phyloP scores from a whole-genome alignment of 2,113 vertebrate genomes.

The Clarias gariepinus region DNA sequence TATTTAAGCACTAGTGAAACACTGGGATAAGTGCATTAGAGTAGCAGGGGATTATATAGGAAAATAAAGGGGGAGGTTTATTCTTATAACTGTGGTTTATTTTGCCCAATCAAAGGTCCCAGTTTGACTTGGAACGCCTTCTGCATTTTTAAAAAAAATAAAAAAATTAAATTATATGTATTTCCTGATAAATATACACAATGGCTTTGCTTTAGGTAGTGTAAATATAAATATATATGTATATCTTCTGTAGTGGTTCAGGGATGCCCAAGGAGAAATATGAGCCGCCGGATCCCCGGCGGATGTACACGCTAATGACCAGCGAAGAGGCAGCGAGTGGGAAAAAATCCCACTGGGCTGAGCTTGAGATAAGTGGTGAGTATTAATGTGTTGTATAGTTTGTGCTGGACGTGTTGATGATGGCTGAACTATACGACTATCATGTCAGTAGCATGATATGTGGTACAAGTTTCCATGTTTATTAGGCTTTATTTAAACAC shows the following conservation, averaged over 20 bases:
- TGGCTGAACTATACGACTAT: background rate
- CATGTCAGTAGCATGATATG: background rate
- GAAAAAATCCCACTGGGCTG: conserved; percentile 98
- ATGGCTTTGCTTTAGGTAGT: too few relatives aligned
- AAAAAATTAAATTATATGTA: too few relatives aligned
- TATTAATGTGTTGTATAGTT: background rate
- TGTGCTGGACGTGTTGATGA: background rate
- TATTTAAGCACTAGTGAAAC: too few relatives aligned
- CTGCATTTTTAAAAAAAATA: too few relatives aligned
- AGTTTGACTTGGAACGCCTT: too few relatives aligned
- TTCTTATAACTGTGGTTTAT: too few relatives aligned
- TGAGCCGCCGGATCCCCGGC: conserved; percentile 95
- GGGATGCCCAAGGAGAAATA: conserved; percentile 99
- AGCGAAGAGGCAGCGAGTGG: conserved; percentile 94
- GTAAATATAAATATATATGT: background rate
- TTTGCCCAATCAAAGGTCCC: too few relatives aligned
- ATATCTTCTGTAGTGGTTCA: conserved; percentile 66
- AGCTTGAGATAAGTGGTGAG: conserved; percentile 97
- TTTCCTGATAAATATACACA: background rate
- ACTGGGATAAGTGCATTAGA: too few relatives aligned
- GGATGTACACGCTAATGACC: conserved; percentile 99
- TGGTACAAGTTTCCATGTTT: background rate
- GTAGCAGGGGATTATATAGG: too few relatives aligned
- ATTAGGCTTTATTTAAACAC: background rate
- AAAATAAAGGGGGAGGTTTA: too few relatives aligned